Evolutionary conservation across 2,797 vertebrate genomes (phyloP), one percentile per base, ranked within the genome.

Genomic region (Nyctalus aviator): DNA sequence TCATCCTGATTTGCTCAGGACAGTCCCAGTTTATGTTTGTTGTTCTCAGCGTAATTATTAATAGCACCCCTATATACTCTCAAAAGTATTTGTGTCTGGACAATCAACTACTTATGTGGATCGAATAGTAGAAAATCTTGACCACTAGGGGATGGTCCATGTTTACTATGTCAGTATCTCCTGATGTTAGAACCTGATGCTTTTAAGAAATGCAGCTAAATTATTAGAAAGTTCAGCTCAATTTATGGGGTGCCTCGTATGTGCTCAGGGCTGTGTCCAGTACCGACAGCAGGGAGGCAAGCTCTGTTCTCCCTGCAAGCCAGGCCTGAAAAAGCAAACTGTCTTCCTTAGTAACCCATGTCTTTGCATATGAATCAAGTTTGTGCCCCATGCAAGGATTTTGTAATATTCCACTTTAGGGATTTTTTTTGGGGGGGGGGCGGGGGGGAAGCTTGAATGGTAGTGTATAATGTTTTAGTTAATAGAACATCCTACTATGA

Each of bases 381-480:
- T 89, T 83, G 18, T 75, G 44, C 44, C 44, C 44, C 44, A 44
- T 44, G 44, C 44, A 44, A 44, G 44, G 44, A 55, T 14, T 73
- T 89, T 83, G 21, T 72, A 37, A 77, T 35, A 77, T 95, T 94
- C 73, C 32, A 18, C 37, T 95, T 88, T 10, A 44, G n/a, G 35
- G 84, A 92, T 66, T 55, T 93, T 95, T 35, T 37, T 91, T 87
- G 14, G 1, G 30, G 72, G 46, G 6, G 6, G 2, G 46, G 72
- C 27, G 6, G 6, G 25, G 1, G 69, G 8, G 68, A n/a, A 91
- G 84, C 17, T 92, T 95, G 76, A 95, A 93, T 95, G 93, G 57
- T 27, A 81, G 5, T 93, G 88, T 76, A 64, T 95, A 35, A 0
- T 93, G 53, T 83, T 97, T 95, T 93, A 93, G 91, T 97, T 97